Evolutionary conservation across 2,797 vertebrate species (phyloP), one percentile per base, ranked within the genome.

Genomic region (Pseudomugil tenellus): DNA sequence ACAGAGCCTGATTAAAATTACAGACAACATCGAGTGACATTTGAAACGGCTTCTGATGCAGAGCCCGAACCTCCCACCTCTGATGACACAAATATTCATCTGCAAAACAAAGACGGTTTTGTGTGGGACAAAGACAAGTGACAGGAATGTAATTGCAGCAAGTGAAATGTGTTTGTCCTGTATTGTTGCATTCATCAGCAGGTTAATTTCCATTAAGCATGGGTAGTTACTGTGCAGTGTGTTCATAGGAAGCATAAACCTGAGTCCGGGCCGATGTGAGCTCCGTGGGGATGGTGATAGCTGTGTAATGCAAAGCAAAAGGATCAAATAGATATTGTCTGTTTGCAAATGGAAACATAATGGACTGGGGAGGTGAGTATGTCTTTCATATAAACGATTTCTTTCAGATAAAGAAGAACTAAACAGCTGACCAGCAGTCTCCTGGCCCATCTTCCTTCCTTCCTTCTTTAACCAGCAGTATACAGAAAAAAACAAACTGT

Each of bases 21-120:
- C 41, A 10, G 52, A 59, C 17, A 68, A 13, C 43, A 2, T 61
- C 29, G n/a, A 54, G 23, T 60, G 21, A 56, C 49, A 49, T 67
- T 63, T 64, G 1, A 76, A 70, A 14, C 28, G 1, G 34, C 9
- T 0, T 13, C 1, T 13, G n/a, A 41, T 19, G 61, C 21, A 2
- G 31, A 74, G 34, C 1, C 39, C 0, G 2, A 67, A 43, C 67
- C 54, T 28, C 84, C 76, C 19, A 71, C 75, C 16, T 12, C 60
- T 51, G 69, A 75, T 16, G 3, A 56, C 32, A 63, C 26, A 78
- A 84, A 58, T 56, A 76, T 77, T 83, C 63, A 21, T 65, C 68
- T 25, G 26, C 28, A 2, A 32, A 61, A 91, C 87, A 89, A 89
- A 84, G 68, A 34, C 31, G 1, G 16, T 0, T 26, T 70, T 85